Evolutionary conservation across 2,888 invertebrate species (phyloP), one percentile per base, ranked within the genome.

Genomic region (Cheilosia urbana): DNA sequence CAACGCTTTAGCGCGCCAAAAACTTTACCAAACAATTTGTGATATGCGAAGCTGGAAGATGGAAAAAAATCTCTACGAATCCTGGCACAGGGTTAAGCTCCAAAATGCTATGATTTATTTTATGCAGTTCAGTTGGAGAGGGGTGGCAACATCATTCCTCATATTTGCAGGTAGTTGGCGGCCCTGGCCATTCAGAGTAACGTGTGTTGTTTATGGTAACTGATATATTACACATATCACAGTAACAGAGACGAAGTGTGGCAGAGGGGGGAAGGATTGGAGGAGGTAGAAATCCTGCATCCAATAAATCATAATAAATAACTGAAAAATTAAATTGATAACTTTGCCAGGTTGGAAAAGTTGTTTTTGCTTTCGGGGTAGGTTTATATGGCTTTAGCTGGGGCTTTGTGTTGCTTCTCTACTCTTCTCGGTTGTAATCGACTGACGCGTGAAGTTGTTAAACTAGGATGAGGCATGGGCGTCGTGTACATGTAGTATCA

Each of bases 311-410:
- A 85, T 81, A 80, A 85, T 85, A 85, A 85, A 85, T 85, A 85
- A 85, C 85, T 85, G 81, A 81, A 85, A 85, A 85, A 85, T 85
- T 80, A 81, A 85, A 85, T 85, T 85, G 85, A 85, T 85, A 80
- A 77, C 85, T 81, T 81, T 77, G 77, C 81, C 72, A 85, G 85
- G 85, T 85, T 81, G 84, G 40, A 27, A 69, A 79, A 62, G 73
- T 65, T 58, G 37, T 73, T 68, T 47, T 34, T 42, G 27, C 45
- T 30, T 30, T 15, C 37, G 37, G 37, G 37, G 11, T 4, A n/a
- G n/a, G n/a, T n/a, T n/a, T n/a, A 3, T 2, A 3, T 37, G 37
- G 34, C n/a, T 34, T 27, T 21, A 60, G 24, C 6, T 19, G 21
- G 19, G n/a, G 40, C 30, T 7, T 15, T 40, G 27, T 65, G 13